Conservation (phyloP, 2,888 invertebrate genomes). For the Meliscaeva auricollis region DNA sequence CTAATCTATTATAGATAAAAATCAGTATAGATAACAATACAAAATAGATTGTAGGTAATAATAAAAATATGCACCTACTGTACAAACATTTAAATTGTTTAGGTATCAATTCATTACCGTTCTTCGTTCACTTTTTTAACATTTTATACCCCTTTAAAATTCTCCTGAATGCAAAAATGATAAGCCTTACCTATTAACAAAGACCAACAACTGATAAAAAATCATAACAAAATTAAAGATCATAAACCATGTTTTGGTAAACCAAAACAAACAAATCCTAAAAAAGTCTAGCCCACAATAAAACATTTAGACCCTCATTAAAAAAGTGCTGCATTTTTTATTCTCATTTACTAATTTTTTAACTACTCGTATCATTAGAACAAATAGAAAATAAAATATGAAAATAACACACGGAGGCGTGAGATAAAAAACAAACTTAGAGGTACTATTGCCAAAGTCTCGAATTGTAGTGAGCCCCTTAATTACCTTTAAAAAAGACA, state of each 20-base stretch:
- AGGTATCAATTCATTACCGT: too few species aligned
- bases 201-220: too few species aligned
- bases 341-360: slow-evolving; percentile 37
- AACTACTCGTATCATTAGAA: neutral
- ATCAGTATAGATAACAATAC: too few species aligned
- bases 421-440: slow-evolving; percentile 68
- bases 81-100: too few species aligned
- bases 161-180: too few species aligned
- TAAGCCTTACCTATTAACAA: too few species aligned
- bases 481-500: slow-evolving; percentile 26
- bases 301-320: slow-evolving; percentile 53
- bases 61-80: too few species aligned
- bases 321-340: slow-evolving; percentile 58
- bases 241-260: slow-evolving; percentile 3
- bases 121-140: too few species aligned
- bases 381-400: neutral
- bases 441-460: slow-evolving; percentile 43
- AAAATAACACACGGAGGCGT: slow-evolving; percentile 31
- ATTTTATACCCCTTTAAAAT: too few species aligned
- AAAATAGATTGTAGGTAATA: too few species aligned
- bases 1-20: too few species aligned
- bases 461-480: slow-evolving; percentile 8
- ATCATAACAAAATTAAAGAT: too few species aligned
- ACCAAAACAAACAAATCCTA: slow-evolving; percentile 54
- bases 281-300: slow-evolving; percentile 53